Conservation (phyloP, 2,888 invertebrate species). For the Thelaira solivaga region DNA sequence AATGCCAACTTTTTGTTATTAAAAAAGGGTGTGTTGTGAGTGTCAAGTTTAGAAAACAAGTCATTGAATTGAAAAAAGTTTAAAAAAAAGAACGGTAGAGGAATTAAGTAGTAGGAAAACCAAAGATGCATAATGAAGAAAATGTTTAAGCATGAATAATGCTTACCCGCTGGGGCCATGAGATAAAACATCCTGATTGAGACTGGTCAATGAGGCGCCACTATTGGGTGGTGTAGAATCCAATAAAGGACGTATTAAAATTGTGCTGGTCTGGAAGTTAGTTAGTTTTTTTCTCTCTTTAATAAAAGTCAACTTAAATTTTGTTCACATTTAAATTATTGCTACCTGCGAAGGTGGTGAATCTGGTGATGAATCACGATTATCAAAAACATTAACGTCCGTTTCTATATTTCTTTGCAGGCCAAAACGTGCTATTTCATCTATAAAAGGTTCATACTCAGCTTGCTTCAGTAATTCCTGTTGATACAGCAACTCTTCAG, state of each 20-base stretch:
- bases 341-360: constrained; percentile 77
- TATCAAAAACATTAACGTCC: constrained; percentile 71
- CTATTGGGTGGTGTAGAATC: constrained; percentile 75
- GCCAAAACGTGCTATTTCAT: constrained; percentile 67
- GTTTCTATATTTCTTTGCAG: constrained; percentile 68
- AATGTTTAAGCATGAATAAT: background rate
- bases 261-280: constrained; percentile 73
- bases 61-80: constrained; percentile 23
- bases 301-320: background rate
- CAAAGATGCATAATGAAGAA: constrained; percentile 11
- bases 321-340: background rate
- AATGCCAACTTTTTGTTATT: constrained; percentile 8
- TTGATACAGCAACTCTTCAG: constrained; percentile 74
- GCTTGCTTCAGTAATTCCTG: constrained; percentile 63
- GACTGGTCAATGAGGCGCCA: constrained; percentile 73
- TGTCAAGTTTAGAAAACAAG: too few species aligned
- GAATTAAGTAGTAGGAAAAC: constrained; percentile 16
- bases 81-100: constrained; percentile 8
- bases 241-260: constrained; percentile 74
- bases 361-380: constrained; percentile 75
- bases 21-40: constrained; percentile 14
- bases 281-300: background rate
- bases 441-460: constrained; percentile 62
- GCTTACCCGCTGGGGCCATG: constrained; percentile 67
- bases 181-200: constrained; percentile 69